These are phyloP conservation scores for Garrulus glandarius DNA, from an alignment of 2,797 vertebrate genomes.

Conservation along the genomic window DNA sequence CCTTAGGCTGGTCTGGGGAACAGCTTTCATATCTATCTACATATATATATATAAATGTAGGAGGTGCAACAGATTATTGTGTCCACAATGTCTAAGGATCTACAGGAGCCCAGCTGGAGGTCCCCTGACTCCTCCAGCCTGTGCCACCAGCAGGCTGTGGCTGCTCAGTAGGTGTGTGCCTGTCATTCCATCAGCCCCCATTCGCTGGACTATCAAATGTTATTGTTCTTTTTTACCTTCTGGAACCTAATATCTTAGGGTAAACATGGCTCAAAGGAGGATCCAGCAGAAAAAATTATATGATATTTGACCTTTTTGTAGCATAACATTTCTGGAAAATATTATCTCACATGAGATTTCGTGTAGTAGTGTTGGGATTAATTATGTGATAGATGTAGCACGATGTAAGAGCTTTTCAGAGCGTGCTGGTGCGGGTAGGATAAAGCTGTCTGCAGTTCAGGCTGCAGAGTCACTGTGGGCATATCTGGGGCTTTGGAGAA, in stretches of 20 bases:
- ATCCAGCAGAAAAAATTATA: background rate
- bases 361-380: conserved; percentile 1
- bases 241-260: background rate
- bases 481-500: background rate
- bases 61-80: background rate
- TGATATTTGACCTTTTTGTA: conserved; percentile 45
- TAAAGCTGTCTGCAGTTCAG: background rate
- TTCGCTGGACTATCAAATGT: background rate
- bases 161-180: background rate
- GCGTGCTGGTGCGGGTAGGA: background rate
- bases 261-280: background rate
- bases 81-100: background rate
- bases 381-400: conserved; percentile 29
- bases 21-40: background rate
- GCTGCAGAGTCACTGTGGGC: background rate
- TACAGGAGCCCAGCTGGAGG: background rate
- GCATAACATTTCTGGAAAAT: conserved; percentile 25
- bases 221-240: background rate
- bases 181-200: rapidly evolving
- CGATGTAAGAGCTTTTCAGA: background rate
- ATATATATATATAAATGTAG: background rate
- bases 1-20: background rate
- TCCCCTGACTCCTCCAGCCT: background rate
- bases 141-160: background rate
- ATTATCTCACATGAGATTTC: background rate